Percentiles rank a stretch among this genome's conserved stretches.
phyloP scores from a whole-genome alignment of 2,797 vertebrate species.

The Tokudaia muenninki region DNA sequence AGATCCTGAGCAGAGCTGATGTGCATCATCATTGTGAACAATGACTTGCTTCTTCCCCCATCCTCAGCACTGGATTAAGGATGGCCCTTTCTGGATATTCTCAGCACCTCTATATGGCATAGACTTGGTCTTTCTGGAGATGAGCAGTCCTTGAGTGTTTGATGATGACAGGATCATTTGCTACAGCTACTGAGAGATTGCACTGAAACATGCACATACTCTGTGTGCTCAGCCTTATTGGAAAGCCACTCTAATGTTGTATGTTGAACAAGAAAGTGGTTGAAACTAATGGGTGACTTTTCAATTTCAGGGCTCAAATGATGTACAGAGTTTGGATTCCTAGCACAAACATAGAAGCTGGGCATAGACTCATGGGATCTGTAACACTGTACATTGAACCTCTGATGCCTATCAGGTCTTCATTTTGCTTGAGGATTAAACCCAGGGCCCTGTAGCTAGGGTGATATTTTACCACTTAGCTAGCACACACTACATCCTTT shows the following conservation, averaged over 20 bases:
- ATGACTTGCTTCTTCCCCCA: background rate
- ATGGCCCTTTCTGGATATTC: background rate
- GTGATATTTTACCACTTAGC: background rate
- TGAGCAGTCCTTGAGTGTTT: background rate
- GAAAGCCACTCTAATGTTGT: background rate
- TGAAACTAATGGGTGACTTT: background rate
- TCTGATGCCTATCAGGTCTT: background rate
- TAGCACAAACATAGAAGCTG: background rate
- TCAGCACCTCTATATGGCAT: background rate
- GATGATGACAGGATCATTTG: background rate
- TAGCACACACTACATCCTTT: background rate
- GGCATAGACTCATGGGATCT: background rate
- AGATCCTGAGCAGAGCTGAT: background rate
- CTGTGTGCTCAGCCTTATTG: background rate
- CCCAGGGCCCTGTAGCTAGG: too few relatives aligned
- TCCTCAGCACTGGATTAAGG: background rate
- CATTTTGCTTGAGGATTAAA: background rate
- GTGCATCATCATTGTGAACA: background rate
- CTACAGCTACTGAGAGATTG: background rate
- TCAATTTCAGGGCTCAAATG: background rate
- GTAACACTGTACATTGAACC: background rate
- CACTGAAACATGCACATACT: background rate
- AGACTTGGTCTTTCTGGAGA: background rate
- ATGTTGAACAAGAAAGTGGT: background rate
- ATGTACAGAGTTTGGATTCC: background rate